These are phyloP conservation scores for Oscheius myriophilus DNA, from an alignment of 2,888 invertebrate genomes.

Conservation along the genomic window DNA sequence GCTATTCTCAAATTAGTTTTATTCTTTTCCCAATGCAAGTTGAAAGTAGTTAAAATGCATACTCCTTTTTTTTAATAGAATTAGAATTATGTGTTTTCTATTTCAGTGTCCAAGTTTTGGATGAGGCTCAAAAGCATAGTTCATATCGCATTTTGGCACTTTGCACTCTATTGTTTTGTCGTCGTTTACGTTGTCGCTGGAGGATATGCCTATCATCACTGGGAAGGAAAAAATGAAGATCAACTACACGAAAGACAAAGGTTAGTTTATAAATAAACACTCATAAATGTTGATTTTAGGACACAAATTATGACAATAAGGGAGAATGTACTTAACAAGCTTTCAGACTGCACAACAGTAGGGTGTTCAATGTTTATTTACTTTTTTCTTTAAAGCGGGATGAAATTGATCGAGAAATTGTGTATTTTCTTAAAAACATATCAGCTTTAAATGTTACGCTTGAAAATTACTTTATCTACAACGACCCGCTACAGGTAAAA, in stretches of 20 bases:
- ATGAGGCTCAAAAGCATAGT: slow-evolving; percentile 57
- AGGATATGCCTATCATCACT: slow-evolving; percentile 59
- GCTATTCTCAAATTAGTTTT: too few relatives aligned
- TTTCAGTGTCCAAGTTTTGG: slow-evolving; percentile 23
- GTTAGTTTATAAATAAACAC: slow-evolving; percentile 9
- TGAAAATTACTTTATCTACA: slow-evolving; percentile 65
- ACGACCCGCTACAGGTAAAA: slow-evolving; percentile 43
- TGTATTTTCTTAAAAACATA: slow-evolving; percentile 59
- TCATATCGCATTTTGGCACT: slow-evolving; percentile 61
- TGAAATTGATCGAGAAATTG: slow-evolving; percentile 54
- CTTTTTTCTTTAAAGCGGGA: slow-evolving; percentile 39
- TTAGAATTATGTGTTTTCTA: too few relatives aligned
- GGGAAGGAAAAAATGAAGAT: slow-evolving; percentile 64
- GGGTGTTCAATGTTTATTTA: background rate
- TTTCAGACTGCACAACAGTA: slow-evolving; percentile 52
- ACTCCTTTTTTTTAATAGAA: too few relatives aligned
- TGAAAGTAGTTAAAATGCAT: too few relatives aligned
- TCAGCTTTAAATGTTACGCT: slow-evolving; percentile 58
- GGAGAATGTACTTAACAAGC: slow-evolving; percentile 46
- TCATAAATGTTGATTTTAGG: slow-evolving; percentile 29
- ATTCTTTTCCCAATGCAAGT: too few relatives aligned
- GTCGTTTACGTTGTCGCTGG: slow-evolving; percentile 63
- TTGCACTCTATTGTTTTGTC: slow-evolving; percentile 64
- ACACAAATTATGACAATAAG: slow-evolving; percentile 43
- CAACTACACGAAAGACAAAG: slow-evolving; percentile 55